These are phyloP conservation scores for Tenthredo distinguenda DNA, from an alignment of 2,888 invertebrate genomes.

Conservation along the genomic window DNA sequence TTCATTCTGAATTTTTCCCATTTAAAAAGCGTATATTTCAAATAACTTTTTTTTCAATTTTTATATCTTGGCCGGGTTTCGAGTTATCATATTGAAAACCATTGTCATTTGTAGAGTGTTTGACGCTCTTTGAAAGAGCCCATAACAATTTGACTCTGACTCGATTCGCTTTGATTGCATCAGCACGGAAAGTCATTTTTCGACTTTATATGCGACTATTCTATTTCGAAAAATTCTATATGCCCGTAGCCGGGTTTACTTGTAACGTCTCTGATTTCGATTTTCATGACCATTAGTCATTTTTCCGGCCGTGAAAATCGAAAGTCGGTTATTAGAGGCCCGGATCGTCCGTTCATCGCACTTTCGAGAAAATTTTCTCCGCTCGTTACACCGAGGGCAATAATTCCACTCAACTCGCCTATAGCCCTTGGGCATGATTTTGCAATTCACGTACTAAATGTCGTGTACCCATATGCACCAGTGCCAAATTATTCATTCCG, in stretches of 20 bases:
- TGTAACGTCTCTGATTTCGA: background rate
- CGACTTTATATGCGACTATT: too few relatives aligned
- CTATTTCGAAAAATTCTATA: background rate
- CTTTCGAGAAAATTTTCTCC: conserved; percentile 11
- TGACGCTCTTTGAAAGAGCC: too few relatives aligned
- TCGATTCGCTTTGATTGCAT: too few relatives aligned
- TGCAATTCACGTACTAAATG: background rate
- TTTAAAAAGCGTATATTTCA: too few relatives aligned
- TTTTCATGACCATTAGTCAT: background rate
- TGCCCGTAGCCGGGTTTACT: background rate
- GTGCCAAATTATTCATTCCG: background rate
- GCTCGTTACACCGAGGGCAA: background rate
- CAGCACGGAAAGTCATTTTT: too few relatives aligned
- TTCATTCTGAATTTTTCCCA: too few relatives aligned
- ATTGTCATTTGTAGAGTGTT: too few relatives aligned
- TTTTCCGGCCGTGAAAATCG: background rate
- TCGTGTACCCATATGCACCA: background rate
- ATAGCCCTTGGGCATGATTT: background rate
- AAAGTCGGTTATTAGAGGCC: background rate
- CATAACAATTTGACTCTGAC: too few relatives aligned
- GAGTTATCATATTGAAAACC: too few relatives aligned
- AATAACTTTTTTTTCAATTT: too few relatives aligned
- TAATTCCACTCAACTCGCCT: background rate
- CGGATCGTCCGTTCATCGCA: background rate
- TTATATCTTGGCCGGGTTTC: too few relatives aligned